Conservation (phyloP, 2,113 vertebrate genomes). For the Emydura subglobosa region DNA sequence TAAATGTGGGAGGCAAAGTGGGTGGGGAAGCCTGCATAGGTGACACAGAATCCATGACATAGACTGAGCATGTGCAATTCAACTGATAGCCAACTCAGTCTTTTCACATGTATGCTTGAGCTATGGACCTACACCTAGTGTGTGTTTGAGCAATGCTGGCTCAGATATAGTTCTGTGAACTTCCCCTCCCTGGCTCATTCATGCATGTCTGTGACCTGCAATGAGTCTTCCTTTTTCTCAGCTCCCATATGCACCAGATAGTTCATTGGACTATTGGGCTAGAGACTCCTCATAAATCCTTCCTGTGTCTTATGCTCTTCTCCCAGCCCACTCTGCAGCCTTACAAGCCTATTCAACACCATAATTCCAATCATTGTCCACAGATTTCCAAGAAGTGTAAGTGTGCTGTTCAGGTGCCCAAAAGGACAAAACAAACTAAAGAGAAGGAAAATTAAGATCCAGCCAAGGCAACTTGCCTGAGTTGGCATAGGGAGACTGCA, state of each 20-base stretch:
- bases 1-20: background rate
- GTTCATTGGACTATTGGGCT: background rate
- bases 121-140: background rate
- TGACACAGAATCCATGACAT: background rate
- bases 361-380: background rate
- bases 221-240: background rate
- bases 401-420: too few species aligned
- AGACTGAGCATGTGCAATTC: background rate
- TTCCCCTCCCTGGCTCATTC: background rate
- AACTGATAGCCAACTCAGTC: background rate
- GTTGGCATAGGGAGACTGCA: background rate
- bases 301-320: background rate
- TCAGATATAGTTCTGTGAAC: rapidly evolving
- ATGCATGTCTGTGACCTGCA: background rate
- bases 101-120: background rate
- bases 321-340: background rate
- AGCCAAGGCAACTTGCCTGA: background rate
- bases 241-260: background rate
- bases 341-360: background rate
- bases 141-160: rapidly evolving
- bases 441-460: background rate
- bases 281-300: background rate
- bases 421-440: too few species aligned
- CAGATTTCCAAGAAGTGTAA: background rate
- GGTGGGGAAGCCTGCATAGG: background rate